A percentile compares a stretch with the other conserved stretches of the same genome.
These are phyloP conservation scores for Mesorhabditis spiculigera DNA, from an alignment of 2,888 invertebrate species.

Conservation along the genomic window DNA sequence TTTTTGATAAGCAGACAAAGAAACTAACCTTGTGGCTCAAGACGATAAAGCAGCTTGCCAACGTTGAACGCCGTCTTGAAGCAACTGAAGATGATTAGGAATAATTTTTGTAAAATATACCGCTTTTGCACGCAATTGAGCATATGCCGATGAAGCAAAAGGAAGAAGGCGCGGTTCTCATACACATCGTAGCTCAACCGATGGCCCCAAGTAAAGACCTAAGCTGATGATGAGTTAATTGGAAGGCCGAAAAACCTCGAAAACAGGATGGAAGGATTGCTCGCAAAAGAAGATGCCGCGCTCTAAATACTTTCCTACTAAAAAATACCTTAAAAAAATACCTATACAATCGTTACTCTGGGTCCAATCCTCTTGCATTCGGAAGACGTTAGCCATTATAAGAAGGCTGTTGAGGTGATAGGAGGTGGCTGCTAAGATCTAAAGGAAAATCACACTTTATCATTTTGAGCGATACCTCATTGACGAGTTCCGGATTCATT, in stretches of 20 bases:
- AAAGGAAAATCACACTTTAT: background rate
- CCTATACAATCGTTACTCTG: slow-evolving; percentile 39
- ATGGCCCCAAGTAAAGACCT: slow-evolving; percentile 61
- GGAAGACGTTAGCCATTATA: slow-evolving; percentile 33
- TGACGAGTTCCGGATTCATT: background rate
- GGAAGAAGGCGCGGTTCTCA: slow-evolving; percentile 78
- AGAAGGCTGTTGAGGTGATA: slow-evolving; percentile 51
- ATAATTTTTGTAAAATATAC: slow-evolving; percentile 7
- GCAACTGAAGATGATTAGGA: slow-evolving; percentile 57
- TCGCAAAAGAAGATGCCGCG: slow-evolving; percentile 75
- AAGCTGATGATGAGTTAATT: slow-evolving; percentile 65
- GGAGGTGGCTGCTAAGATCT: slow-evolving; percentile 15
- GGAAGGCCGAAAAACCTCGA: slow-evolving; percentile 68
- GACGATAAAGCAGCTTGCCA: slow-evolving; percentile 75
- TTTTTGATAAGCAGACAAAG: background rate
- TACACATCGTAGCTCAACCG: slow-evolving; percentile 74
- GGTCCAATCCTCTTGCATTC: slow-evolving; percentile 46
- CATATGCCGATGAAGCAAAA: slow-evolving; percentile 77
- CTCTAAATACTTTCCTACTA: slow-evolving; percentile 63
- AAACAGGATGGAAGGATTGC: slow-evolving; percentile 75
- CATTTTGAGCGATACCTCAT: background rate
- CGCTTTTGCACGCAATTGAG: slow-evolving; percentile 68
- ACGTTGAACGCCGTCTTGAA: slow-evolving; percentile 76
- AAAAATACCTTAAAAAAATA: slow-evolving; percentile 15
- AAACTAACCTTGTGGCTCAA: slow-evolving; percentile 69